These are phyloP conservation scores for Campylomormyrus tamandua DNA, from an alignment of 2,113 vertebrate species.

Conservation along the genomic window DNA sequence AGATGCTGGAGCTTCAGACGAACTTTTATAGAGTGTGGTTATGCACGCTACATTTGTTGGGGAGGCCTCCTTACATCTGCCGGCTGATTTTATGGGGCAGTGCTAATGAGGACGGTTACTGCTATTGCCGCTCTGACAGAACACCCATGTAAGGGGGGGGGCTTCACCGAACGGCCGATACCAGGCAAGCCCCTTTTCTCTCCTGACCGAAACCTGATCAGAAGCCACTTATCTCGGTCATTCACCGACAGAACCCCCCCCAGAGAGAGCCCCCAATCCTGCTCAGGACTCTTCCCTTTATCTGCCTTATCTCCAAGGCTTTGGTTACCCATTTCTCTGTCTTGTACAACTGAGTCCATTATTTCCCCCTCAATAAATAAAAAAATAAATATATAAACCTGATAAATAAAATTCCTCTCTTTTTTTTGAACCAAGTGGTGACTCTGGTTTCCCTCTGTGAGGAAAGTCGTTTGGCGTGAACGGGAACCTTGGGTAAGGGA, in stretches of 20 bases:
- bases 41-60: background rate
- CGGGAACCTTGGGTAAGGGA: constrained; percentile 51
- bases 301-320: constrained; percentile 52
- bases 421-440: constrained; percentile 48
- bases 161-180: constrained; percentile 20
- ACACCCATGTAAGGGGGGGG: background rate
- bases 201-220: constrained; percentile 34
- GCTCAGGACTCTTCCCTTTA: constrained; percentile 28
- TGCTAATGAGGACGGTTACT: background rate
- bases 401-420: background rate
- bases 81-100: background rate
- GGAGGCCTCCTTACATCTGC: background rate
- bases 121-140: background rate
- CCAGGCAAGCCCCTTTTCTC: constrained; percentile 16
- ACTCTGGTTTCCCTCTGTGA: constrained; percentile 44
- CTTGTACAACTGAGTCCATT: background rate
- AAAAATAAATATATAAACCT: background rate
- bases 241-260: constrained; percentile 24
- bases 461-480: constrained; percentile 23
- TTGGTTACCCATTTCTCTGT: constrained; percentile 47
- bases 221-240: constrained; percentile 37
- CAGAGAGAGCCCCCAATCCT: constrained; percentile 21
- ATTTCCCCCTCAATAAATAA: background rate
- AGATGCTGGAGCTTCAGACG: background rate
- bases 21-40: background rate